Conservation (phyloP, 2,113 vertebrate species). For the Steatornis caripensis region DNA sequence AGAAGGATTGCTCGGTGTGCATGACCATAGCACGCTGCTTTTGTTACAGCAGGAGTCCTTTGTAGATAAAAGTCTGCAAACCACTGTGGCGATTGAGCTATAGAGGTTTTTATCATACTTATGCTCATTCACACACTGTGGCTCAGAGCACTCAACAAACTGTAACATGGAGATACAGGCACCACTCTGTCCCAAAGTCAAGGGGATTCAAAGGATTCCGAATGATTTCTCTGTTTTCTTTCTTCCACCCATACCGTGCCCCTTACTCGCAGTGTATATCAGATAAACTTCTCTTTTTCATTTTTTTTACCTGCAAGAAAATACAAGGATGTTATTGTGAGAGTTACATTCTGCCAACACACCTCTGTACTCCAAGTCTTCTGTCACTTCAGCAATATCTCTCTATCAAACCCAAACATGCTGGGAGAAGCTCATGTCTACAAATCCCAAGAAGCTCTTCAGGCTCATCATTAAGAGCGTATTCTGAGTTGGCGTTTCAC, state of each 20-base stretch:
- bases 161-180: neutral
- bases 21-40: neutral
- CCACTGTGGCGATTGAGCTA: neutral
- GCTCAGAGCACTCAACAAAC: neutral
- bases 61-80: neutral
- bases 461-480: neutral
- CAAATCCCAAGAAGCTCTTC: neutral
- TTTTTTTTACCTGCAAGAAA: neutral
- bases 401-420: neutral
- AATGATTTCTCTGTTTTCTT: neutral
- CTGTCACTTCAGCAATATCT: neutral
- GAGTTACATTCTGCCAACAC: neutral
- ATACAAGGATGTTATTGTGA: neutral
- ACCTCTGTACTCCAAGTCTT: neutral
- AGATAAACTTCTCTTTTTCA: neutral
- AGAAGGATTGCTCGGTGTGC: neutral
- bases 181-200: neutral
- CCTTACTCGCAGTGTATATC: neutral
- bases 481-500: neutral
- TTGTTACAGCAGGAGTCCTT: neutral
- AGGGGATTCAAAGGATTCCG: neutral
- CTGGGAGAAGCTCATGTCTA: neutral
- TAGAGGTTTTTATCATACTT: neutral
- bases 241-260: neutral
- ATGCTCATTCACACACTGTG: neutral